These are phyloP conservation scores for Podarcis cretensis DNA, from an alignment of 2,113 vertebrate species.

Conservation along the genomic window DNA sequence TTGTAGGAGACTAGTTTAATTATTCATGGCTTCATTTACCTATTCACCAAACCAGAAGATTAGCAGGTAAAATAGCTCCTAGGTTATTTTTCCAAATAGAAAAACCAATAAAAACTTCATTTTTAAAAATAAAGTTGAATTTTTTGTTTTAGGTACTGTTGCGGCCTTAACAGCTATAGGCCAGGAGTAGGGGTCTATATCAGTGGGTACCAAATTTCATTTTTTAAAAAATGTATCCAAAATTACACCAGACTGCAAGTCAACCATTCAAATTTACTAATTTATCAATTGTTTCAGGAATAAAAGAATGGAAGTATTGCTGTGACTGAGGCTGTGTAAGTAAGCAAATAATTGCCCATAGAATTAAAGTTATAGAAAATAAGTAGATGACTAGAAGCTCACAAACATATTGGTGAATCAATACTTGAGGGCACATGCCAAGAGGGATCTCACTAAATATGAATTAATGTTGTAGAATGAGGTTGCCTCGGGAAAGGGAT, in stretches of 20 bases:
- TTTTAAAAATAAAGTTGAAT: background rate
- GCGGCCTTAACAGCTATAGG: rapidly evolving
- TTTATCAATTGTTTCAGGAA: background rate
- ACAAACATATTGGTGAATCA: background rate
- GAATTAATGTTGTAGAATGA: no score
- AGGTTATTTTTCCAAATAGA: background rate
- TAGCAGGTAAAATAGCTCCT: slow-evolving; percentile 52
- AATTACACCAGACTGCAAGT: slow-evolving; percentile 10
- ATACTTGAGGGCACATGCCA: background rate
- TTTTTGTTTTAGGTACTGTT: slow-evolving; percentile 27
- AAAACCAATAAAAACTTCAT: background rate
- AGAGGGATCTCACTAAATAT: no score
- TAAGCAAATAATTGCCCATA: no score
- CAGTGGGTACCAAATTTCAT: slow-evolving; percentile 30
- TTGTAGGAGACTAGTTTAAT: slow-evolving; percentile 34
- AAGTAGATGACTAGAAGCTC: slow-evolving; percentile 31
- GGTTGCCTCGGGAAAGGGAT: no score
- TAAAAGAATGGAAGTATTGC: background rate
- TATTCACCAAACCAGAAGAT: slow-evolving; percentile 19
- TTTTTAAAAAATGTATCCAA: slow-evolving; percentile 2
- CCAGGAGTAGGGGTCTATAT: background rate
- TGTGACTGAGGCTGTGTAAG: background rate
- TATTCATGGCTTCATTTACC: slow-evolving; percentile 30
- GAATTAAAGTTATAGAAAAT: background rate
- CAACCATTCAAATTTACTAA: background rate